phyloP scores from a whole-genome alignment of 2,797 vertebrate genomes.

The Hippocampus kuda region DNA sequence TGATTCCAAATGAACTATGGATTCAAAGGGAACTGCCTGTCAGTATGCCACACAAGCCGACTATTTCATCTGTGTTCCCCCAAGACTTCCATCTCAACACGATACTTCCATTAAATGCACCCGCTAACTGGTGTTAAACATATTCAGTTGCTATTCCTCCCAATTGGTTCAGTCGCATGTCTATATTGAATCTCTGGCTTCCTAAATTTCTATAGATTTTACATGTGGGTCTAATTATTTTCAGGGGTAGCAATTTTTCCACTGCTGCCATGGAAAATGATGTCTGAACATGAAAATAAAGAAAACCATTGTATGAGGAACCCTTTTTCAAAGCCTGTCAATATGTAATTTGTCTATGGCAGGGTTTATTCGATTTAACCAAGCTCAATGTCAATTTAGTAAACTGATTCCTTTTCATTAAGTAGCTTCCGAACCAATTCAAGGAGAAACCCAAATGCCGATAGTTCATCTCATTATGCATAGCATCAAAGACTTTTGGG shows the following conservation, averaged over 20 bases:
- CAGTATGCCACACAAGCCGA: slow-evolving; percentile 10
- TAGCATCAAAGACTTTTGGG: too few relatives aligned
- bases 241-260: too few relatives aligned
- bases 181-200: neutral
- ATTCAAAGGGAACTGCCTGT: slow-evolving; percentile 17
- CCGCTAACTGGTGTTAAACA: slow-evolving; percentile 7
- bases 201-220: neutral
- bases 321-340: too few relatives aligned
- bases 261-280: too few relatives aligned
- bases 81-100: slow-evolving; percentile 10
- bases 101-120: slow-evolving; percentile 6
- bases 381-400: too few relatives aligned
- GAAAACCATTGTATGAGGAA: too few relatives aligned
- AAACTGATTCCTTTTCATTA: too few relatives aligned
- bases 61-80: slow-evolving; percentile 11
- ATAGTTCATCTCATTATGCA: too few relatives aligned
- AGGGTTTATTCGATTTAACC: too few relatives aligned
- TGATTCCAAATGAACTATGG: slow-evolving; percentile 17
- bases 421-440: too few relatives aligned
- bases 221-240: neutral
- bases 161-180: neutral
- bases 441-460: too few relatives aligned
- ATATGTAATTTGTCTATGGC: neutral
- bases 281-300: too few relatives aligned
- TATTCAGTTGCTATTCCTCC: neutral